Percentiles rank a stretch among this genome's conserved stretches.
Conservation (phyloP, 2,113 vertebrate species). For the Illadopsis cleaveri region DNA sequence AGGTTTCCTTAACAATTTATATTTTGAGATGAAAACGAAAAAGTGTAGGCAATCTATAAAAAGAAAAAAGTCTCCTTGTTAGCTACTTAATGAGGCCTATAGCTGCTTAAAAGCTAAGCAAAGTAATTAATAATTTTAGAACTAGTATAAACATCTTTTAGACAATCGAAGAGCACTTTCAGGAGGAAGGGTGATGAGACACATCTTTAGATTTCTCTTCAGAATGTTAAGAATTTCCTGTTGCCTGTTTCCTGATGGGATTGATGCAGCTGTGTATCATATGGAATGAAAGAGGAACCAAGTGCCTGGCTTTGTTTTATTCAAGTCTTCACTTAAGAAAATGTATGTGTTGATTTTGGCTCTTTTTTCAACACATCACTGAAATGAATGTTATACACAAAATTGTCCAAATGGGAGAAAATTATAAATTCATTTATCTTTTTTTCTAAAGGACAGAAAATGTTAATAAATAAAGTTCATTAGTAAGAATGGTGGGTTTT, state of each 20-base stretch:
- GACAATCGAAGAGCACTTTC: constrained; percentile 46
- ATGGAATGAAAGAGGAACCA: constrained; percentile 43
- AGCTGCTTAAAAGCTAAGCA: constrained; percentile 29
- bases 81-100: constrained; percentile 28
- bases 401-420: background rate
- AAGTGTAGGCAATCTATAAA: background rate
- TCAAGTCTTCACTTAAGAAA: constrained; percentile 4
- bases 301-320: constrained; percentile 23
- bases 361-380: background rate
- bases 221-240: constrained; percentile 70
- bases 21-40: constrained; percentile 25
- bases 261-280: constrained; percentile 38
- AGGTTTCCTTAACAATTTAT: constrained; percentile 24
- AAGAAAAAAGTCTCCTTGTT: constrained; percentile 14
- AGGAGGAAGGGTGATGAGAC: constrained; percentile 54
- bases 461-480: background rate
- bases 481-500: background rate
- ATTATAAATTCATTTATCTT: constrained; percentile 11
- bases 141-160: constrained; percentile 39
- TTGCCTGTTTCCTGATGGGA: constrained; percentile 45
- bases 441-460: background rate
- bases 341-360: constrained; percentile 20
- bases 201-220: constrained; percentile 65
- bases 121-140: constrained; percentile 47
- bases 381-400: background rate